Conservation (phyloP, 2,888 invertebrate species). For the Eupsilia transversa region DNA sequence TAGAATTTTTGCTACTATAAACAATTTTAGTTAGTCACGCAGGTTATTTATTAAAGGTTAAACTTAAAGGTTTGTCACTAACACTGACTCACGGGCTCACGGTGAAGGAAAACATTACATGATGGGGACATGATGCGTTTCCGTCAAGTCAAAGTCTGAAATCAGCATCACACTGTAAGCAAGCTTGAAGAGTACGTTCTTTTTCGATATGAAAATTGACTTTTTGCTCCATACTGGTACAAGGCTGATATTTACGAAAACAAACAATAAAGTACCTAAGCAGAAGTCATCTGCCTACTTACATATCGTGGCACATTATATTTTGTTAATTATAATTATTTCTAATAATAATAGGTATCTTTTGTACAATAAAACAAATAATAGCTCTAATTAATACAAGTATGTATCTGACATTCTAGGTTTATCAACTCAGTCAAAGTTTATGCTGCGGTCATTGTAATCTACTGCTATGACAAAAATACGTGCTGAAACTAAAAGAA, state of each 20-base stretch:
- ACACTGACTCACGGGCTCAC: constrained; percentile 41
- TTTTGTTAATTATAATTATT: not conserved
- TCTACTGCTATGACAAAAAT: constrained; percentile 51
- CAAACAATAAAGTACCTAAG: not conserved
- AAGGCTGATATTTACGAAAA: not conserved
- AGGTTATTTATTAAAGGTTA: constrained; percentile 12
- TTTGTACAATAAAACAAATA: constrained; percentile 19
- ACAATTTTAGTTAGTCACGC: not conserved
- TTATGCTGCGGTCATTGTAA: constrained; percentile 56
- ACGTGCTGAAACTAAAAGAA: constrained; percentile 27
- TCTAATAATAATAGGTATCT: not conserved
- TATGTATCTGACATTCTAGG: constrained; percentile 44
- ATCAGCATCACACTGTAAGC: not conserved
- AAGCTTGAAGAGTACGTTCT: not conserved
- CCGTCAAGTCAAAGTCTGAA: constrained; percentile 8
- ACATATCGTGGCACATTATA: no score
- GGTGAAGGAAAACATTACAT: constrained; percentile 33
- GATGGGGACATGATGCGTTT: not conserved
- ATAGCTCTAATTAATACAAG: constrained; percentile 2
- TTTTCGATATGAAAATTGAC: not conserved
- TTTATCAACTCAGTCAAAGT: constrained; percentile 61
- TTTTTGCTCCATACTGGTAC: not conserved
- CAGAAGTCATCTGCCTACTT: not conserved
- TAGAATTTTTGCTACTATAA: not conserved
- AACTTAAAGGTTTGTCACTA: constrained; percentile 9